Evolutionary conservation across 2,888 invertebrate species (phyloP).

Genomic region (Encarsia formosa): DNA sequence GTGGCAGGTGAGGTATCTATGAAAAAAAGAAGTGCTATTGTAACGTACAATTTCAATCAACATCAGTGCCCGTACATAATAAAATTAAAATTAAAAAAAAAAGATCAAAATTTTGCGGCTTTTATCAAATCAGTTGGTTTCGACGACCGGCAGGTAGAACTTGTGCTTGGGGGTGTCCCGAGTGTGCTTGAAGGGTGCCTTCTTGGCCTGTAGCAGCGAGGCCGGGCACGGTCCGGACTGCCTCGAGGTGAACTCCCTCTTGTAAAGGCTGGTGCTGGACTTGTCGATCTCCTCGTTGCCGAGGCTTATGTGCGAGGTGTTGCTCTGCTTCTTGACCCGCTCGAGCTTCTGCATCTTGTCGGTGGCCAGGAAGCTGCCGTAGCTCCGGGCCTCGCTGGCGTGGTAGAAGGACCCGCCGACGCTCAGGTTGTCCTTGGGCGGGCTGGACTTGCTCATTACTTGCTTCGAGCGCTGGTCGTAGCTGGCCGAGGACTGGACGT

Average conservation of each 20-base stretch:
- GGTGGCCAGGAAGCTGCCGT: constrained; percentile 51
- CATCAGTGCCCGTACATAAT: too few species aligned
- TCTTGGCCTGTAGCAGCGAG: constrained; percentile 68
- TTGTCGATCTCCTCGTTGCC: constrained; percentile 73
- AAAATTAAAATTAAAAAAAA: too few species aligned
- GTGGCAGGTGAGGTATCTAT: too few species aligned
- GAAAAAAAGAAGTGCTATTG: too few species aligned
- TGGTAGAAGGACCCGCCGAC: constrained; percentile 69
- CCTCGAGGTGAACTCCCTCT: constrained; percentile 70
- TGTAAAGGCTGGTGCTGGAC: constrained; percentile 67
- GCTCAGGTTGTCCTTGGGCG: constrained; percentile 59
- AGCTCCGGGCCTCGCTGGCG: constrained; percentile 63
- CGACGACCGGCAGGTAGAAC: constrained; percentile 69
- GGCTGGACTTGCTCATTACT: constrained; percentile 33
- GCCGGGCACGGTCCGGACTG: constrained; percentile 77
- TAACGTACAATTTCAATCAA: too few species aligned
- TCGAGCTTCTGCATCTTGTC: constrained; percentile 55
- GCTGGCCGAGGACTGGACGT: constrained; percentile 54
- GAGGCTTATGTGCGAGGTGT: constrained; percentile 67
- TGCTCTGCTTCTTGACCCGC: constrained; percentile 61
- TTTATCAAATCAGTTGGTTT: constrained; percentile 14
- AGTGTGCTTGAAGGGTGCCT: constrained; percentile 77
- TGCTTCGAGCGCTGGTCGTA: constrained; percentile 63
- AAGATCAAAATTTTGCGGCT: not conserved
- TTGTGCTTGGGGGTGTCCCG: constrained; percentile 81